phyloP scores from a whole-genome alignment of 2,113 vertebrate species.

The Oxygymnocypris stewartii region DNA sequence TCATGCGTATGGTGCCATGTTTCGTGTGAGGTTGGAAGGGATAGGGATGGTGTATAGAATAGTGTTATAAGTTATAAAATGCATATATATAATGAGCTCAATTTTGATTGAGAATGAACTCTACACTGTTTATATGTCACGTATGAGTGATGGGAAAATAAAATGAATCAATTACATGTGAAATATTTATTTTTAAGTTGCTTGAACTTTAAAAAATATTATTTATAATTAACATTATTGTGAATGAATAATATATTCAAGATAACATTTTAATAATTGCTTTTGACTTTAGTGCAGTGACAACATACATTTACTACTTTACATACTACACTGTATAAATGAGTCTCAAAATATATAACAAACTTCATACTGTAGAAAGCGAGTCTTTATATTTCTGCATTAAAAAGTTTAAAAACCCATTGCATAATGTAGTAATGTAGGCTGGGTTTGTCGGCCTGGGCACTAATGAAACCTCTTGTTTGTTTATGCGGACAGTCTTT shows the following conservation, averaged over 20 bases:
- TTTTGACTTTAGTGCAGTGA: background rate
- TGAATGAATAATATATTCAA: background rate
- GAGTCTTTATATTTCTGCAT: background rate
- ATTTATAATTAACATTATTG: background rate
- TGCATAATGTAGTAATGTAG: background rate
- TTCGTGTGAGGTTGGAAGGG: no score
- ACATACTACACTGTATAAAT: background rate
- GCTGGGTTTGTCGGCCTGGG: background rate
- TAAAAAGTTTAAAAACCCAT: background rate
- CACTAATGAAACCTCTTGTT: constrained; percentile 11
- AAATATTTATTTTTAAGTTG: background rate
- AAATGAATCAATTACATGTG: no score
- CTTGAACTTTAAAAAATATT: background rate
- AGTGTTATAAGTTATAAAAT: no score
- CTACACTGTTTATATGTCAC: no score
- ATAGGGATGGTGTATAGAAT: no score
- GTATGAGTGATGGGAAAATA: no score
- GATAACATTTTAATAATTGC: background rate
- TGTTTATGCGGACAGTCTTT: constrained; percentile 16
- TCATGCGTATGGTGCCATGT: no score
- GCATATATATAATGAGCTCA: no score
- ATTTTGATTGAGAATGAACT: no score
- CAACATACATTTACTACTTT: background rate
- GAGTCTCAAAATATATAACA: background rate
- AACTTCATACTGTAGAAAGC: background rate